phyloP scores from a whole-genome alignment of 2,113 vertebrate genomes.

The Camelus bactrianus region DNA sequence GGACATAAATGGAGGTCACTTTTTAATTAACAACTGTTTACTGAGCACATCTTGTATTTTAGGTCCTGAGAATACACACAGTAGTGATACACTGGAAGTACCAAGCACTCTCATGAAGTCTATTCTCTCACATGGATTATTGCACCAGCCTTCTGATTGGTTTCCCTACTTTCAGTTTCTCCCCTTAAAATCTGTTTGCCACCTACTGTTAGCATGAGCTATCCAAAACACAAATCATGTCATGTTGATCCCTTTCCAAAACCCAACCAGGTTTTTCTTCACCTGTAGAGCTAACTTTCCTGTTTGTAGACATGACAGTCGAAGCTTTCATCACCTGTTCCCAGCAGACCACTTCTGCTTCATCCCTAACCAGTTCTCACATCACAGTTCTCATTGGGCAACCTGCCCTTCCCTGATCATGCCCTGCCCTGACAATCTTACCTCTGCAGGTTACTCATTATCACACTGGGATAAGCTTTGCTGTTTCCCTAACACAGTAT shows the following conservation, averaged over 20 bases:
- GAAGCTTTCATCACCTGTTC: background rate
- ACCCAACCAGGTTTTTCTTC: background rate
- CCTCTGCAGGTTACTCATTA: background rate
- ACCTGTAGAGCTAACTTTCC: background rate
- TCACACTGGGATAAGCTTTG: background rate
- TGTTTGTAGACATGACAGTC: background rate
- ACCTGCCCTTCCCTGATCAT: background rate
- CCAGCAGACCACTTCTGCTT: background rate
- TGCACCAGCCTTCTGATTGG: background rate
- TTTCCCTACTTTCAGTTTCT: background rate
- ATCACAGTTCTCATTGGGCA: background rate
- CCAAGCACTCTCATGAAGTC: background rate
- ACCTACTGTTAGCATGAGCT: background rate
- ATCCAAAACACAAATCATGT: background rate
- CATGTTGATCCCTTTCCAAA: background rate
- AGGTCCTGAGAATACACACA: background rate
- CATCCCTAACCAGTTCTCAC: background rate
- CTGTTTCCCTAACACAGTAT: background rate
- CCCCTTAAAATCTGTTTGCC: background rate
- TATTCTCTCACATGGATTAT: background rate
- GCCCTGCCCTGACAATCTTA: background rate
- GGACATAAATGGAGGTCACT: background rate
- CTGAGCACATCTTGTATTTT: background rate
- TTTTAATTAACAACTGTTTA: conserved; percentile 30
- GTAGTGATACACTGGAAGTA: background rate